phyloP scores from a whole-genome alignment of 2,113 vertebrate species.

The Gadus chalcogrammus region DNA sequence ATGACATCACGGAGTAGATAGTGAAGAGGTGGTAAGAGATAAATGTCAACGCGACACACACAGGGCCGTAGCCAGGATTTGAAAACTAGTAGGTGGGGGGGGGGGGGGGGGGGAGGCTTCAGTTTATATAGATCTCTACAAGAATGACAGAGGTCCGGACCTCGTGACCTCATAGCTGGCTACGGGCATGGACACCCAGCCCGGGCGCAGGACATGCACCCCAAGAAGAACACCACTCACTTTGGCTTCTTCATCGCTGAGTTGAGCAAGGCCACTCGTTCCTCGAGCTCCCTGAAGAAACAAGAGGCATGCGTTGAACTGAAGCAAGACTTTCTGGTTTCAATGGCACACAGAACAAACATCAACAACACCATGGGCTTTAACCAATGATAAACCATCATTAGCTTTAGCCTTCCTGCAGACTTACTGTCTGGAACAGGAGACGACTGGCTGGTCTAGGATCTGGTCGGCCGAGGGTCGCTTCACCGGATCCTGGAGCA shows the following conservation, averaged over 20 bases:
- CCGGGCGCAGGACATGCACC: too few species aligned
- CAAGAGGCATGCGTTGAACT: neutral
- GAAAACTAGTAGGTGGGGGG: too few species aligned
- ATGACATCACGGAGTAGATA: neutral
- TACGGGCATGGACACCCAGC: too few species aligned
- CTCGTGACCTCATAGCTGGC: too few species aligned
- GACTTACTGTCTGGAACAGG: conserved; percentile 81
- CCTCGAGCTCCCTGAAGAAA: conserved; percentile 84
- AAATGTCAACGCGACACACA: too few species aligned
- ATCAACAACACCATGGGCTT: neutral
- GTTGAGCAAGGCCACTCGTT: conserved; percentile 88
- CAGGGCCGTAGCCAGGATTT: too few species aligned
- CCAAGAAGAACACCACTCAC: conserved; percentile 64
- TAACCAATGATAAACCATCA: neutral
- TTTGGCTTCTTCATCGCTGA: conserved; percentile 91
- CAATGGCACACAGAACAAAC: too few species aligned
- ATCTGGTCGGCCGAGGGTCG: conserved; percentile 90
- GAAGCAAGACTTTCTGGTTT: too few species aligned
- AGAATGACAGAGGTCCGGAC: too few species aligned
- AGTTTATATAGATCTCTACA: too few species aligned
- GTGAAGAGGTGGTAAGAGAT: too few species aligned
- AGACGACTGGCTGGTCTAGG: conserved; percentile 82
- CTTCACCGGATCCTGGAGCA: conserved; percentile 87
- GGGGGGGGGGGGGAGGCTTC: too few species aligned
- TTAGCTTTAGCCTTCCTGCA: neutral